These are phyloP conservation scores for Chloebia gouldiae DNA, from an alignment of 2,113 vertebrate genomes.

Conservation along the genomic window DNA sequence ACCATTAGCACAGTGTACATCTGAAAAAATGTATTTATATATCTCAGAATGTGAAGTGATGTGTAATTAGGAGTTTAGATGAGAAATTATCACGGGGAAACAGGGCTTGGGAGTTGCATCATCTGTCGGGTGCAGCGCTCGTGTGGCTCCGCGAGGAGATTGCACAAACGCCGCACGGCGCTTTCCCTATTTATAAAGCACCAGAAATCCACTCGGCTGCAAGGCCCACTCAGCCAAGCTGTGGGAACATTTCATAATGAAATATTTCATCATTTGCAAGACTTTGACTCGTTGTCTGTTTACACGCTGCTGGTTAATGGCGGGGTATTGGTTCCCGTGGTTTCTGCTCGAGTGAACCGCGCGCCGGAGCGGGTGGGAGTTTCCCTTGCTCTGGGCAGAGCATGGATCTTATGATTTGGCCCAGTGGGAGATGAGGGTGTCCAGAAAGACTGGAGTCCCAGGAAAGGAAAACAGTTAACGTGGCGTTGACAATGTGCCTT, in stretches of 20 bases:
- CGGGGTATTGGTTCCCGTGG: rapidly evolving
- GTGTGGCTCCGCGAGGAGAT: neutral
- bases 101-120: slow-evolving; percentile 7
- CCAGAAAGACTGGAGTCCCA: neutral
- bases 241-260: neutral
- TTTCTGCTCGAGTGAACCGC: rapidly evolving
- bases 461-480: neutral
- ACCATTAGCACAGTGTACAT: slow-evolving; percentile 62
- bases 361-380: neutral
- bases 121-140: neutral
- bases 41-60: slow-evolving; percentile 29
- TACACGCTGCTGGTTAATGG: neutral
- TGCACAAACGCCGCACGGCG: rapidly evolving
- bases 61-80: slow-evolving; percentile 53
- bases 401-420: slow-evolving; percentile 11
- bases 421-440: neutral
- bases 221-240: slow-evolving; percentile 45
- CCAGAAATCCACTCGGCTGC: neutral
- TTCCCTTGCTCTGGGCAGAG: neutral
- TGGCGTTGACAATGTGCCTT: neutral
- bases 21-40: slow-evolving; percentile 54
- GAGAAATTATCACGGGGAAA: neutral
- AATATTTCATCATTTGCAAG: neutral
- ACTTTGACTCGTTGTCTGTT: neutral
- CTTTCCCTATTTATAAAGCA: slow-evolving; percentile 33